Evolutionary conservation across 1,140 invertebrate species (phyloP), one percentile per base, ranked within the genome.

Genomic region (Phymorhynchus buccinoides): DNA sequence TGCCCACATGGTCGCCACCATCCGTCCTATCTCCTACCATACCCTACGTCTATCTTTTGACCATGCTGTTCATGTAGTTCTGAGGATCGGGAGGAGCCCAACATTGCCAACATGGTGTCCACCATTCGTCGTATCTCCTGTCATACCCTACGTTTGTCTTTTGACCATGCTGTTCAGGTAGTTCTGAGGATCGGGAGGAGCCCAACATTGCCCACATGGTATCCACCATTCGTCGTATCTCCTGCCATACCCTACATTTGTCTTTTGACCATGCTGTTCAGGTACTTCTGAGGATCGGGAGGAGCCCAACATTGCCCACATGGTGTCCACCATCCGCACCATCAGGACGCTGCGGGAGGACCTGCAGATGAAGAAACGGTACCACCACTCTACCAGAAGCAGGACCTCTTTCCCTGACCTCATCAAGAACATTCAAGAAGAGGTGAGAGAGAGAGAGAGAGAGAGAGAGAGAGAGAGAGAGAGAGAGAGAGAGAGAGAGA

Each of bases 311-410:
- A 79, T 85, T 66, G 62, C 32, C 48, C 39, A 80, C 84, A 75
- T 82, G 86, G 66, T 77, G 66, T 78, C 68, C 75, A 41, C 42
- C 27, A 77, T 88, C 14, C 86, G 88, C 30, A 85, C 86, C 39
- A 88, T 91, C n/a, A 89, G 88, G 62, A 87, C 84, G 22, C 81
- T 91, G 30, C 83, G 90, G 12, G 86, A 89, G 22, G 87, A 90
- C 32, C 88, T 91, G 85, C 82, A 87, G 22, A 81, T 86, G 7
- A 88, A 87, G 48, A 89, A 88, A 42, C 85, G 84, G 68, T 73
- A 88, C 37, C 88, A 89, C 42, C 78, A 81, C 32, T n/a, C n/a
- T n/a, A 85, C 82, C 27, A 83, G 88, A 52, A 80, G 83, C 30
- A 87, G 83, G n/a, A 86, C 87, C 56, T 87, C 86, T 22, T 85